These are phyloP conservation scores for Lapara coniferarum DNA, from an alignment of 2,888 invertebrate genomes.

Conservation along the genomic window DNA sequence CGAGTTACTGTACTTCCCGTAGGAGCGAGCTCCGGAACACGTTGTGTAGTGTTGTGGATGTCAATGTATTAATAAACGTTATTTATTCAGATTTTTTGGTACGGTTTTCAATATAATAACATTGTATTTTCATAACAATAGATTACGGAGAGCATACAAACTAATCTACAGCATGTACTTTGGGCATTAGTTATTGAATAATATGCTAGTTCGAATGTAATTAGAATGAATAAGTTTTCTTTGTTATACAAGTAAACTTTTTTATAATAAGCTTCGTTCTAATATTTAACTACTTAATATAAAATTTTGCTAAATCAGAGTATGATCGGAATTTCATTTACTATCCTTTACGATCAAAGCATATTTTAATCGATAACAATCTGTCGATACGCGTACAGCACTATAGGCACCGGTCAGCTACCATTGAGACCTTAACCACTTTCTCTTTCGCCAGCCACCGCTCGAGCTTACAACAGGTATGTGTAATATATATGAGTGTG, in stretches of 20 bases:
- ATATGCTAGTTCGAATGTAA: no score
- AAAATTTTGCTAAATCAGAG: no score
- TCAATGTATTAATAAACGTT: slow-evolving; percentile 19
- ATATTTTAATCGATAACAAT: slow-evolving; percentile 30
- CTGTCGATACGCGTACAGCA: slow-evolving; percentile 38
- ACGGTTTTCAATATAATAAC: not conserved
- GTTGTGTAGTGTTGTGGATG: not conserved
- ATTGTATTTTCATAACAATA: not conserved
- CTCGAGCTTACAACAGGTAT: slow-evolving; percentile 53
- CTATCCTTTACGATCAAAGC: not conserved
- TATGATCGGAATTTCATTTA: not conserved
- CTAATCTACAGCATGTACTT: no score
- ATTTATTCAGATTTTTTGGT: not conserved
- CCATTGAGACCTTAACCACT: slow-evolving; percentile 69
- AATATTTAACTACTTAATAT: no score
- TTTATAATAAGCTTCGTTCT: not conserved
- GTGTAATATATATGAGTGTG: slow-evolving; percentile 40
- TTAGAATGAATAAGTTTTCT: no score
- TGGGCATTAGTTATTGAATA: no score
- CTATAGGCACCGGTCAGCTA: slow-evolving; percentile 57
- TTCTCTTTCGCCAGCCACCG: slow-evolving; percentile 75
- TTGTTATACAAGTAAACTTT: not conserved
- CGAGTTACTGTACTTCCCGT: slow-evolving; percentile 65
- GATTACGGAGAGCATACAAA: no score
- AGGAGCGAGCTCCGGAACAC: slow-evolving; percentile 46